phyloP scores from a whole-genome alignment of 1,140 invertebrate genomes.

The Ceratitis capitata region DNA sequence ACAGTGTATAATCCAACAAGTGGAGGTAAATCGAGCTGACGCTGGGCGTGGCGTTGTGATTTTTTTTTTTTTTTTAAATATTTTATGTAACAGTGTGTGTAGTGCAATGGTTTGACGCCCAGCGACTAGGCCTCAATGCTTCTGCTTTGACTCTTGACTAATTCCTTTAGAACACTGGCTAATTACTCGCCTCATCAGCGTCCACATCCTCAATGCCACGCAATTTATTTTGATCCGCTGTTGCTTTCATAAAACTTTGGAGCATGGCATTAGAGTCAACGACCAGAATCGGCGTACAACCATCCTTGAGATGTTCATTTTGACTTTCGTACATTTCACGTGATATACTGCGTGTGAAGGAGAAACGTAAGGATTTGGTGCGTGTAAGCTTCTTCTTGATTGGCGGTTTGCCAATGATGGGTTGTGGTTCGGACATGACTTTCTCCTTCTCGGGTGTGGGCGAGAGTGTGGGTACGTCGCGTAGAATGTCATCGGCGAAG shows the following conservation, averaged over 20 bases:
- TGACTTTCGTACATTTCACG: conserved; percentile 72
- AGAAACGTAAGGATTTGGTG: conserved; percentile 72
- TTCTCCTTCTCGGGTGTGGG: conserved; percentile 55
- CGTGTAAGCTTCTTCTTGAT: conserved; percentile 68
- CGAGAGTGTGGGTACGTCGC: conserved; percentile 58
- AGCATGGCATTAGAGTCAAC: conserved; percentile 58
- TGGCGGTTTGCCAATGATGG: conserved; percentile 65
- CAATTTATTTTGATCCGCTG: conserved; percentile 51
- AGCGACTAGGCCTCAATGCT: conserved; percentile 7
- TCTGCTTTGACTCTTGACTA: not conserved
- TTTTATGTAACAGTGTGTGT: not conserved
- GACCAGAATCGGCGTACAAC: conserved; percentile 75
- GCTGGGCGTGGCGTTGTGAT: not conserved
- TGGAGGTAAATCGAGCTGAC: not conserved
- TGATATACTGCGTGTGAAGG: conserved; percentile 75
- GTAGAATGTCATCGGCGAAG: conserved; percentile 74
- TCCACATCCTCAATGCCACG: conserved; percentile 61
- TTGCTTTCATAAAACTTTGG: conserved; percentile 54
- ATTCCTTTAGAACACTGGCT: not conserved
- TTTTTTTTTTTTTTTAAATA: not conserved
- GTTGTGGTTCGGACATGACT: conserved; percentile 55
- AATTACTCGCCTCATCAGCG: conserved; percentile 62
- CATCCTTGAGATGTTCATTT: conserved; percentile 73
- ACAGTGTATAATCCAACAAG: too few relatives aligned
- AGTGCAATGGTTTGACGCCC: not conserved